Percentiles rank a stretch among this genome's conserved stretches.
Evolutionary conservation across 2,888 invertebrate species (phyloP).

Genomic region (Athalia cordata): DNA sequence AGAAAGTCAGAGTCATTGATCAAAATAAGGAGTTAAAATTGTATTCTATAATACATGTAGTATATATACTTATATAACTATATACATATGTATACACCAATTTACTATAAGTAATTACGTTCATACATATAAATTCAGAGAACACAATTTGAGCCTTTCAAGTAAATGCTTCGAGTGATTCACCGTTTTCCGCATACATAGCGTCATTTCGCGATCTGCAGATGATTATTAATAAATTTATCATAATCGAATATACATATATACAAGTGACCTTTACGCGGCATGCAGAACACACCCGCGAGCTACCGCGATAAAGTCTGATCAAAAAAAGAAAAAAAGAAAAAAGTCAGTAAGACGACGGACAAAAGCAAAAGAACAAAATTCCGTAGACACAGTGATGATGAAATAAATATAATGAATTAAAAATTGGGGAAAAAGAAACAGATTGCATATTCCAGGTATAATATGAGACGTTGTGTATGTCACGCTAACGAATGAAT

Average conservation of each 20-base stretch:
- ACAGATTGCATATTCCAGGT: background rate
- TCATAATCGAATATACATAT: background rate
- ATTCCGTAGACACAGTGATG: background rate
- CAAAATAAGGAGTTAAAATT: constrained; percentile 23
- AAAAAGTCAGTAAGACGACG: background rate
- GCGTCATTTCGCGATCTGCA: too few relatives aligned
- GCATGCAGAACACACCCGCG: constrained; percentile 15
- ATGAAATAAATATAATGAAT: too few relatives aligned
- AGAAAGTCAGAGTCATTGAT: constrained; percentile 37
- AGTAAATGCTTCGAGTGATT: too few relatives aligned
- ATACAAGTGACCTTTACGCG: background rate
- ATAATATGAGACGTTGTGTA: constrained; percentile 17
- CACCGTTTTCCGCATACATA: too few relatives aligned
- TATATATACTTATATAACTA: constrained; percentile 12
- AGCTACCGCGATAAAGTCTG: background rate
- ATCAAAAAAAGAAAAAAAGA: background rate
- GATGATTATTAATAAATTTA: too few relatives aligned
- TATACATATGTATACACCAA: background rate
- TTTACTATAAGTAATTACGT: constrained; percentile 2
- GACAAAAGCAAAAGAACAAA: background rate
- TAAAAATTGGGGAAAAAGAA: too few relatives aligned
- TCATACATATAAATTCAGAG: background rate
- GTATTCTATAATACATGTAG: background rate
- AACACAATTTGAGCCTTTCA: too few relatives aligned
- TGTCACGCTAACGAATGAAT: constrained; percentile 12